Conservation (phyloP, 53 echinoderm and acorn worm genomes). For the Holothuria leucospilota region DNA sequence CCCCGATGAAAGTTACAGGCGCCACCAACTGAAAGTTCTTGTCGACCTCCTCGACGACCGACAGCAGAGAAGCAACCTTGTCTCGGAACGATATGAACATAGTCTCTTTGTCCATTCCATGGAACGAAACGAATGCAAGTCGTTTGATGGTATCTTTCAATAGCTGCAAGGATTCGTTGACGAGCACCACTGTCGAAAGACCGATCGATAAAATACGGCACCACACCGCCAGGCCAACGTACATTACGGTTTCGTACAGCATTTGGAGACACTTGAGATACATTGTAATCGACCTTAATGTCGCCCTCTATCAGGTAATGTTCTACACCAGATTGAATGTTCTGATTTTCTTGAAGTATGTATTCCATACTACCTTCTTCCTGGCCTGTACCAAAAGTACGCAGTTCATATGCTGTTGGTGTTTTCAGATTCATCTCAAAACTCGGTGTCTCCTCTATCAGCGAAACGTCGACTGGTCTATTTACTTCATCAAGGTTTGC, state of each 20-base stretch:
- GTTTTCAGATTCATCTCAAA: no score
- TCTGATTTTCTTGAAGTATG: no score
- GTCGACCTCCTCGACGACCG: constrained; percentile 69
- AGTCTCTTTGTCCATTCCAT: constrained; percentile 68
- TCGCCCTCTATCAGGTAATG: no score
- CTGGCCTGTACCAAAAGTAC: constrained; percentile 45
- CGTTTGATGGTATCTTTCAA: constrained; percentile 64
- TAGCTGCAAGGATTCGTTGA: constrained; percentile 56
- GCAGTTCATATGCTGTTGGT: constrained; percentile 21
- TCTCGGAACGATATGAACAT: constrained; percentile 69
- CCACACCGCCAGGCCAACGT: constrained; percentile 73
- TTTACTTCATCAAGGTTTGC: no score
- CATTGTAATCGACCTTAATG: no score
- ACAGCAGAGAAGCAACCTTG: constrained; percentile 79
- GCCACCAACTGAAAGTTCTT: constrained; percentile 73
- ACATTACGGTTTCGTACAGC: constrained; percentile 60
- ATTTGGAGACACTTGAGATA: constrained; percentile 15
- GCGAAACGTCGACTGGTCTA: no score
- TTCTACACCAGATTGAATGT: no score
- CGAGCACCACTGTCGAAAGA: constrained; percentile 69
- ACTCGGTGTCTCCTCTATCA: no score
- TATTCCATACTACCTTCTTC: no score
- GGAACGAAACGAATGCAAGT: constrained; percentile 72
- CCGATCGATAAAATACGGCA: constrained; percentile 74
- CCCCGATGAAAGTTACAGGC: constrained; percentile 69